phyloP scores from a whole-genome alignment of 2,797 vertebrate genomes.

The Cryptoblepharus egeriae region DNA sequence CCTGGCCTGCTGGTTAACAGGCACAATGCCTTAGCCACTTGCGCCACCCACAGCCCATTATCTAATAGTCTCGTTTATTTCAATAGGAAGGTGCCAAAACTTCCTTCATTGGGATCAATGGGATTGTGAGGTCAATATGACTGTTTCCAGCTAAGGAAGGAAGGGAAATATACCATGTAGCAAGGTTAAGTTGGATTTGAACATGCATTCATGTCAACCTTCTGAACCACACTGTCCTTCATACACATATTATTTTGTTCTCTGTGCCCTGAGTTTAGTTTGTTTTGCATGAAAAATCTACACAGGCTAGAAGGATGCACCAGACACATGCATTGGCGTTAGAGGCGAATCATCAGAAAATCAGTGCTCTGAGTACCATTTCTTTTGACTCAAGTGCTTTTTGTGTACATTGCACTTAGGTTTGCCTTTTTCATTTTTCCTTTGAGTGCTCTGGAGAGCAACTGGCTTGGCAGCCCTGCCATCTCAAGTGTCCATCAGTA shows the following conservation, averaged over 20 bases:
- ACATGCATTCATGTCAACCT: neutral
- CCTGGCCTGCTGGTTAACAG: too few species aligned
- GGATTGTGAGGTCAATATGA: neutral
- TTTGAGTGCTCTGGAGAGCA: conserved; percentile 3
- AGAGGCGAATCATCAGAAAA: neutral
- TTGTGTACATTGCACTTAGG: neutral
- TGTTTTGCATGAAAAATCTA: neutral
- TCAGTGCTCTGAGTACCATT: fast-evolving
- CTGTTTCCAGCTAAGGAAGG: neutral
- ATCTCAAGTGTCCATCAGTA: neutral
- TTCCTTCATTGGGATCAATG: neutral
- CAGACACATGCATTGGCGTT: conserved; percentile 15
- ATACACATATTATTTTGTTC: neutral
- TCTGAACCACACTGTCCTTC: neutral
- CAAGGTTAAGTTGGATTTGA: neutral
- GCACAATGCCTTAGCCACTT: too few species aligned
- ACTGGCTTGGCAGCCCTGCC: neutral
- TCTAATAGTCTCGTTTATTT: neutral
- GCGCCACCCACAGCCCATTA: too few species aligned
- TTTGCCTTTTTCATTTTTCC: conserved; percentile 3
- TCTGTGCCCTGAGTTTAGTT: conserved; percentile 34
- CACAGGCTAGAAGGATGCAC: conserved; percentile 9
- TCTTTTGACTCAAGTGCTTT: neutral
- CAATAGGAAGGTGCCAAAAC: neutral
- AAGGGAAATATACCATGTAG: too few species aligned